phyloP scores from a whole-genome alignment of 2,113 vertebrate genomes.

The Narcine bancroftii region DNA sequence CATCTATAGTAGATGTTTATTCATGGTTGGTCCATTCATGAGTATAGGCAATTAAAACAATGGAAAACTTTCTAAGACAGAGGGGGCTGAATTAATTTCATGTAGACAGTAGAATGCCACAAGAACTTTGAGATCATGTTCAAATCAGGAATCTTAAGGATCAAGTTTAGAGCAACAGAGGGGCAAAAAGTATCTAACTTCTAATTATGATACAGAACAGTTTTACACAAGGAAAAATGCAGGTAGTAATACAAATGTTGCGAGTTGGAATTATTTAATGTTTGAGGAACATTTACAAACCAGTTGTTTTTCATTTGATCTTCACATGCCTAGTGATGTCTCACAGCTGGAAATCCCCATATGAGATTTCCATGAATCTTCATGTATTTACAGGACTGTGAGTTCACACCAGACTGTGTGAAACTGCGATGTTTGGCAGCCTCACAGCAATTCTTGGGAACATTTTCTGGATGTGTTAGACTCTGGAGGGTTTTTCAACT shows the following conservation, averaged over 20 bases:
- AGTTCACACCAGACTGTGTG: slow-evolving; percentile 29
- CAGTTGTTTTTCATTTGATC: slow-evolving; percentile 21
- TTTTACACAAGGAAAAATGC: not conserved
- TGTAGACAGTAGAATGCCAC: no score
- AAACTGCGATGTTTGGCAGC: slow-evolving; percentile 22
- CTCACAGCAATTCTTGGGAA: slow-evolving; percentile 17
- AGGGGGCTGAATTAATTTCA: no score
- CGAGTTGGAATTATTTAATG: not conserved
- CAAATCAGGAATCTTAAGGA: not conserved
- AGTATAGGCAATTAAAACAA: no score
- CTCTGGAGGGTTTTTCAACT: slow-evolving; percentile 2
- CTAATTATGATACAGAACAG: not conserved
- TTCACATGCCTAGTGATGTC: slow-evolving; percentile 1
- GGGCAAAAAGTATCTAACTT: not conserved
- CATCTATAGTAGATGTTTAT: no score
- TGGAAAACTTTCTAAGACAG: no score
- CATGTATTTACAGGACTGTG: not conserved
- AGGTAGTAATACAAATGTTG: not conserved
- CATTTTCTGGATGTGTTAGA: slow-evolving; percentile 4
- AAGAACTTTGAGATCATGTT: not conserved
- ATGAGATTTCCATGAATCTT: not conserved
- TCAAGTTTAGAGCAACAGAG: not conserved
- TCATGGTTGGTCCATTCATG: no score
- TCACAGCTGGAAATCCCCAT: not conserved
- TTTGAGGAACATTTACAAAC: not conserved